Conservation (phyloP, 35 echinoderm and acorn worm genomes). For the Patiria miniata region DNA sequence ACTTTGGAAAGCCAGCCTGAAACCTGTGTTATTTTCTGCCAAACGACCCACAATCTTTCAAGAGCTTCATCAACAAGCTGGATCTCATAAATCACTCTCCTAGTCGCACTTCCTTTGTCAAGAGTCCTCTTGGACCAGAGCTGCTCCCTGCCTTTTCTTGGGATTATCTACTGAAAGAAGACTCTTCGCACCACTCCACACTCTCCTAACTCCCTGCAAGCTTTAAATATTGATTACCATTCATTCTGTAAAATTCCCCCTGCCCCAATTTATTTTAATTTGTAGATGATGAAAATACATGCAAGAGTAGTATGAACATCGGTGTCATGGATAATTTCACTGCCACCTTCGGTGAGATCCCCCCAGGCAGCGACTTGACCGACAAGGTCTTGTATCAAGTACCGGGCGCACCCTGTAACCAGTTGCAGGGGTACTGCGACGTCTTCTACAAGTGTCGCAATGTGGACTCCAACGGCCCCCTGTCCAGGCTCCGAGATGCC, state of each 20-base stretch:
- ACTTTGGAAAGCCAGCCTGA: too few relatives aligned
- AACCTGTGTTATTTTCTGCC: too few relatives aligned
- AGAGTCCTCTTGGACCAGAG: too few relatives aligned
- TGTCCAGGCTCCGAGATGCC: conserved; percentile 82
- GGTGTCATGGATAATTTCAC: conserved; percentile 44
- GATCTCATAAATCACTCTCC: too few relatives aligned
- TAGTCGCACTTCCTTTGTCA: too few relatives aligned
- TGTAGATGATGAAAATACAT: conserved; percentile 4
- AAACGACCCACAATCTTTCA: too few relatives aligned
- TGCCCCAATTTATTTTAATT: not conserved
- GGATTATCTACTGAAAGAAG: too few relatives aligned
- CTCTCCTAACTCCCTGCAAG: not conserved
- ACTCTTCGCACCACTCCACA: too few relatives aligned
- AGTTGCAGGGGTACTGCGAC: conserved; percentile 91
- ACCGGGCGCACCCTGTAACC: conserved; percentile 86
- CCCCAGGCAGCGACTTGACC: not conserved
- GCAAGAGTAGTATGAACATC: conserved; percentile 62
- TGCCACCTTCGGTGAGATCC: conserved; percentile 46
- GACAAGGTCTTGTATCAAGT: conserved; percentile 63
- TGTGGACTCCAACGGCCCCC: conserved; percentile 88
- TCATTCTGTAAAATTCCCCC: not conserved
- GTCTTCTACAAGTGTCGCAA: conserved; percentile 92
- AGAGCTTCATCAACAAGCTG: too few relatives aligned
- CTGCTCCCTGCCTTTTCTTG: too few relatives aligned
- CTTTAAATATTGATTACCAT: not conserved